phyloP scores from a whole-genome alignment of 1,140 invertebrate species.

The Leptinotarsa texana region DNA sequence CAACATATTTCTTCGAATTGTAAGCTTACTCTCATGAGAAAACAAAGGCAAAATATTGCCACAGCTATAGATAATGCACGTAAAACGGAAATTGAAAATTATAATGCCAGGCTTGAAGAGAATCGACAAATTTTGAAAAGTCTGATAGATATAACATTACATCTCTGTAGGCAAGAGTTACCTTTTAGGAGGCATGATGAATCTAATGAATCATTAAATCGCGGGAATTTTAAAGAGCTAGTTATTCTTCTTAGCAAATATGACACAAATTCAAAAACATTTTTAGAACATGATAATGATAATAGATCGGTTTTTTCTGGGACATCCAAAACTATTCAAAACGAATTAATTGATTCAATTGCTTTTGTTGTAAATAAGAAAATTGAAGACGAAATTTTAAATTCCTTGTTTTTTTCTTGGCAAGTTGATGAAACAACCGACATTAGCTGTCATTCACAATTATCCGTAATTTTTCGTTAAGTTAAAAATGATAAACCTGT shows the following conservation, averaged over 20 bases:
- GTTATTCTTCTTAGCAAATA: conserved; percentile 6
- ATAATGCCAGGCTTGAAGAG: conserved; percentile 19
- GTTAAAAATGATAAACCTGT: not conserved
- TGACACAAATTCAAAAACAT: conserved; percentile 13
- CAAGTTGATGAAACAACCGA: no score
- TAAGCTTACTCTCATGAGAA: conserved; percentile 19
- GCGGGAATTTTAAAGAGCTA: conserved; percentile 15
- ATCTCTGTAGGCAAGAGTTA: conserved; percentile 20
- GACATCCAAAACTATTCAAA: conserved; percentile 11
- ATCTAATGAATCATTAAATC: conserved; percentile 15
- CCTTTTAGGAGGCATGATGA: conserved; percentile 20
- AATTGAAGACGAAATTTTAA: not conserved
- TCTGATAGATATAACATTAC: conserved; percentile 19
- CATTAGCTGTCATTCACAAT: not conserved
- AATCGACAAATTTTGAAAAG: conserved; percentile 26
- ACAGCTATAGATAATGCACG: conserved; percentile 18
- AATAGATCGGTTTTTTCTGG: conserved; percentile 19
- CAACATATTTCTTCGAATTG: conserved; percentile 11
- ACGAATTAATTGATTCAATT: conserved; percentile 15
- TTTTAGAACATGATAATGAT: conserved; percentile 21
- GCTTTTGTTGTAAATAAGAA: conserved; percentile 18
- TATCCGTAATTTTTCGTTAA: conserved; percentile 10
- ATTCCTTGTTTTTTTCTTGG: no score
- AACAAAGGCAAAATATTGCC: conserved; percentile 15
- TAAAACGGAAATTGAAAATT: conserved; percentile 24